A percentile compares a stretch with the other conserved stretches of the same genome.
Conservation (phyloP, 1,140 invertebrate genomes). For the Conus betulinus region DNA sequence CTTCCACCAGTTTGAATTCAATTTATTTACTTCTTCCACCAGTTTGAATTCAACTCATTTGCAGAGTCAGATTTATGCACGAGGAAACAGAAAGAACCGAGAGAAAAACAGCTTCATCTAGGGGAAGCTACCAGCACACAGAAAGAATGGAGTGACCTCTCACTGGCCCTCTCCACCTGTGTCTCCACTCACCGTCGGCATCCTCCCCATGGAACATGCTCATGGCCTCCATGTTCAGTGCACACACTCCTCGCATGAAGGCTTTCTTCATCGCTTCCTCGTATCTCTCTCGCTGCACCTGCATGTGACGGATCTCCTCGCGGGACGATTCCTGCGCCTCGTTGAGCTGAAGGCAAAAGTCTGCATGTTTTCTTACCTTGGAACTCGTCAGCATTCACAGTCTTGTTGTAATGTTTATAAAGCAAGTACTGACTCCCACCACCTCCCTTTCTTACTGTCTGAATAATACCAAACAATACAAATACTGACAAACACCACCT, state of each 20-base stretch:
- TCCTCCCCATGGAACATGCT: slow-evolving; percentile 71
- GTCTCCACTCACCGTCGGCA: slow-evolving; percentile 41
- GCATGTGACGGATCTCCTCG: slow-evolving; percentile 64
- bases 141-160: not conserved
- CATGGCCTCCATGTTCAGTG: slow-evolving; percentile 76
- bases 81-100: not conserved
- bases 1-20: too few relatives aligned
- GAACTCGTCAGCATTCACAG: too few relatives aligned
- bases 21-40: too few relatives aligned
- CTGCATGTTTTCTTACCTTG: too few relatives aligned
- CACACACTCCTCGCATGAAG: slow-evolving; percentile 75
- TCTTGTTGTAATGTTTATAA: too few relatives aligned
- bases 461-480: too few relatives aligned
- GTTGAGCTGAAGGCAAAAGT: slow-evolving; percentile 54
- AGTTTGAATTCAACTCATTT: not conserved
- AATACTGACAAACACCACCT: too few relatives aligned
- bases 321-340: slow-evolving; percentile 57
- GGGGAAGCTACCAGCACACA: not conserved
- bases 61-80: too few relatives aligned
- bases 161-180: not conserved
- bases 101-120: not conserved
- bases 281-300: slow-evolving; percentile 67
- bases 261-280: slow-evolving; percentile 75
- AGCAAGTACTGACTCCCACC: too few relatives aligned
- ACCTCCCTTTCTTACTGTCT: too few relatives aligned